Evolutionary conservation across 53 echinoderm and acorn worm species (phyloP).

Genomic region (Antedon mediterranea): DNA sequence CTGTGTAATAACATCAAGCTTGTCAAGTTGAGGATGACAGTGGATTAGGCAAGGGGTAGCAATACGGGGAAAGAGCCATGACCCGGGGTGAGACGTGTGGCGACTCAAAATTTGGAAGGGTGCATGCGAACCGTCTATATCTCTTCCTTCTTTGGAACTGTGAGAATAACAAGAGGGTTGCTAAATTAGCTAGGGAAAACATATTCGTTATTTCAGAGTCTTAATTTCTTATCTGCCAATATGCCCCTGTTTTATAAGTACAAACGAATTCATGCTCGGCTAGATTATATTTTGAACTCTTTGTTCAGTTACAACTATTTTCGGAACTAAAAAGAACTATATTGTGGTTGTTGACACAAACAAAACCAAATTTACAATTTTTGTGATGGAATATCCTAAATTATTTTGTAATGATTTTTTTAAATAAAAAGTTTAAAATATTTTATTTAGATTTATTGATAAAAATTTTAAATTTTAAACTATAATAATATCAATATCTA

Average conservation of each 20-base stretch:
- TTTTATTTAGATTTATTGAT: no score
- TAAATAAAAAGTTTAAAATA: no score
- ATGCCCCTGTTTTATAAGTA: background rate
- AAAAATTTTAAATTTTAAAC: no score
- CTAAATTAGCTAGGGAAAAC: background rate
- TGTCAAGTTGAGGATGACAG: background rate
- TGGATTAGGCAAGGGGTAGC: background rate
- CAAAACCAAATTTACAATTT: no score
- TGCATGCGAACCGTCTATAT: background rate
- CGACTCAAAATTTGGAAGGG: background rate
- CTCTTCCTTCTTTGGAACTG: background rate
- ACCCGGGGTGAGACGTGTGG: background rate
- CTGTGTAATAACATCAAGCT: background rate
- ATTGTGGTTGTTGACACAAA: no score
- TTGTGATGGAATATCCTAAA: no score
- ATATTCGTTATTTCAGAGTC: background rate
- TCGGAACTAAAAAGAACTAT: no score
- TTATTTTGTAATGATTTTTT: no score
- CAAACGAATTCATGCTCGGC: background rate
- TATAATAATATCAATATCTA: no score
- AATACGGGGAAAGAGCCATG: background rate
- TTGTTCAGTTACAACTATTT: no score
- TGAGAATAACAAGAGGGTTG: background rate
- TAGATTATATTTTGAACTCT: no score
- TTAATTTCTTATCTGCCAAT: background rate